Conservation (phyloP, 2,797 vertebrate species). For the Kryptopterus vitreolus region DNA sequence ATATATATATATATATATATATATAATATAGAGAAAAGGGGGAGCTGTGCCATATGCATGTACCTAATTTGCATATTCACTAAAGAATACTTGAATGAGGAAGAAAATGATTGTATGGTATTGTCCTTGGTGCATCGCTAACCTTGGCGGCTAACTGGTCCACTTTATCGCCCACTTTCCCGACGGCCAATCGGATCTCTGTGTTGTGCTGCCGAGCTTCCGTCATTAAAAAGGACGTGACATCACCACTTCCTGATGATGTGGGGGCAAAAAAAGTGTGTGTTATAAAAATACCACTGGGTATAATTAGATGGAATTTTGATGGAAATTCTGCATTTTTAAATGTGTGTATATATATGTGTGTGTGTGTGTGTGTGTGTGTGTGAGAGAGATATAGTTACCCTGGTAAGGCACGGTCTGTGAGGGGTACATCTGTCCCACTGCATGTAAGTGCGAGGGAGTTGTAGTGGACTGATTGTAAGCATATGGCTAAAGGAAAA, state of each 20-base stretch:
- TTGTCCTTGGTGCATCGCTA: not conserved
- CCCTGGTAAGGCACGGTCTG: slow-evolving; percentile 84
- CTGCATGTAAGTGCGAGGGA: slow-evolving; percentile 81
- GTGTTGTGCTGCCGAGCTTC: slow-evolving; percentile 95
- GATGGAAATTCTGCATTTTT: not conserved
- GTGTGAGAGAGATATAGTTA: slow-evolving; percentile 59
- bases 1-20: too few species aligned
- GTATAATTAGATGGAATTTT: not conserved
- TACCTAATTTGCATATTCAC: not conserved
- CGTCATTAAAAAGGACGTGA: slow-evolving; percentile 92
- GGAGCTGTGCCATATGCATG: too few species aligned
- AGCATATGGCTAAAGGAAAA: slow-evolving; percentile 75
- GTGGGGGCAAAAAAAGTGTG: slow-evolving; percentile 1
- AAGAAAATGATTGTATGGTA: not conserved
- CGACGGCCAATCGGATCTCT: slow-evolving; percentile 87
- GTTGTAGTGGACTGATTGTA: slow-evolving; percentile 73
- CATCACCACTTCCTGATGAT: slow-evolving; percentile 81
- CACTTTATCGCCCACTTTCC: slow-evolving; percentile 93
- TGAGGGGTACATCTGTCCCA: slow-evolving; percentile 79
- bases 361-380: slow-evolving; percentile 10
- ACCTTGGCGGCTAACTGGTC: slow-evolving; percentile 89
- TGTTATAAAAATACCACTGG: not conserved
- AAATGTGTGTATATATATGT: not conserved
- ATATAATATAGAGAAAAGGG: not conserved
- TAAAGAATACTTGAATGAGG: not conserved